Conservation (phyloP, 92 coral and sea anemone genomes). For the Diadumene lineata region DNA sequence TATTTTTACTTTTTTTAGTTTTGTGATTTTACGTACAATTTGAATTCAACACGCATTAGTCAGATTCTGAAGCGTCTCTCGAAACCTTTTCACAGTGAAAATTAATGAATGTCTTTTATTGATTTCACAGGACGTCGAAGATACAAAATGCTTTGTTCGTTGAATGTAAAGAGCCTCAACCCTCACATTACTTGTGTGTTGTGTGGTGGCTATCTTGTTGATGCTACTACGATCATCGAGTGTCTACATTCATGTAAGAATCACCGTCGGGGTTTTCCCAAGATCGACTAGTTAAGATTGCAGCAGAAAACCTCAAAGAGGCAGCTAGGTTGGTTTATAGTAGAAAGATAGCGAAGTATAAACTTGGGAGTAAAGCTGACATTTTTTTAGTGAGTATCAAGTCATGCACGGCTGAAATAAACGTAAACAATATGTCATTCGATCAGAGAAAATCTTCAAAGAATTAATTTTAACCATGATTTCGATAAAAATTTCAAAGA, state of each 20-base stretch:
- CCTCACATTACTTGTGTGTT: constrained; percentile 83
- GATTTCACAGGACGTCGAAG: background rate
- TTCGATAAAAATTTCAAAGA: too few species aligned
- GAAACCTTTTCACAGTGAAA: background rate
- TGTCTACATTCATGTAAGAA: constrained; percentile 96
- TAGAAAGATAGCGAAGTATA: background rate
- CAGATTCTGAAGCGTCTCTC: background rate
- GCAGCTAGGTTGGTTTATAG: background rate
- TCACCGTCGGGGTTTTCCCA: background rate
- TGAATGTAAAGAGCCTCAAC: constrained; percentile 60
- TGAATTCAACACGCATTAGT: background rate
- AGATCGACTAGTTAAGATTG: background rate
- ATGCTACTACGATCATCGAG: constrained; percentile 93
- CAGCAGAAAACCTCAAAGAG: background rate
- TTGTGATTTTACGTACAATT: background rate
- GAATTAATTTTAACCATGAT: too few species aligned
- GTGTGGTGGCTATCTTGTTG: constrained; percentile 94
- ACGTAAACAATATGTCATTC: background rate
- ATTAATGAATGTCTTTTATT: constrained; percentile 3
- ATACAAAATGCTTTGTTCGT: constrained; percentile 33
- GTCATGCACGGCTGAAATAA: background rate
- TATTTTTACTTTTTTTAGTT: background rate
- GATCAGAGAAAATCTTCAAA: background rate
- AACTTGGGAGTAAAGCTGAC: background rate
- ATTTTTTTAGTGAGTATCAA: background rate